Conservation (phyloP, 2,888 invertebrate species). For the Pseudococcus longispinus region DNA sequence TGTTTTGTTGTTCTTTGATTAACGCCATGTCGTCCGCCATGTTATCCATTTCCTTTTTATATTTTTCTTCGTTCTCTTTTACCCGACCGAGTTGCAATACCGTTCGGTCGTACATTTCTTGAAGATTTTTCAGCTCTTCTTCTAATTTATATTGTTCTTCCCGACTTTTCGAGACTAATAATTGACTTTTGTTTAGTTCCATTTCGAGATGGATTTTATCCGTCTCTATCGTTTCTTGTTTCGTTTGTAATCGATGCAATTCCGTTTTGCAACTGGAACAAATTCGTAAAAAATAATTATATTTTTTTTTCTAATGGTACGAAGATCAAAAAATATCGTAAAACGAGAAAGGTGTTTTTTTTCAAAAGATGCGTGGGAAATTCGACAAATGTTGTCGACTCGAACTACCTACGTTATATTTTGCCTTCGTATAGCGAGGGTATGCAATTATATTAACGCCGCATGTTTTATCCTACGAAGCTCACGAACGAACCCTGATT, state of each 20-base stretch:
- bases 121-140: conserved; percentile 83
- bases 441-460: not conserved
- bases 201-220: conserved; percentile 86
- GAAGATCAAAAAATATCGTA: not conserved
- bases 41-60: conserved; percentile 82
- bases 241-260: conserved; percentile 85
- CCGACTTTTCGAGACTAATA: conserved; percentile 79
- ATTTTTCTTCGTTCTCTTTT: conserved; percentile 90
- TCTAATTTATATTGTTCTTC: conserved; percentile 87
- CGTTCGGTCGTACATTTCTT: conserved; percentile 88
- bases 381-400: not conserved
- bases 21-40: conserved; percentile 82
- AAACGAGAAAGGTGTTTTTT: not conserved
- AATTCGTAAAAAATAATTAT: conserved; percentile 58
- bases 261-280: conserved; percentile 81
- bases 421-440: not conserved
- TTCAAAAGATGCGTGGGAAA: not conserved
- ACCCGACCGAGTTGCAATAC: conserved; percentile 83
- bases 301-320: not conserved
- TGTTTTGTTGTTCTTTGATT: conserved; percentile 84
- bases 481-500: too few species aligned
- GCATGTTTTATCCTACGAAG: not conserved
- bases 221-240: conserved; percentile 84
- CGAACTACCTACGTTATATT: not conserved
- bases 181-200: conserved; percentile 84